phyloP scores from a whole-genome alignment of 1,140 invertebrate species.

The Meloidogyne floridensis region DNA sequence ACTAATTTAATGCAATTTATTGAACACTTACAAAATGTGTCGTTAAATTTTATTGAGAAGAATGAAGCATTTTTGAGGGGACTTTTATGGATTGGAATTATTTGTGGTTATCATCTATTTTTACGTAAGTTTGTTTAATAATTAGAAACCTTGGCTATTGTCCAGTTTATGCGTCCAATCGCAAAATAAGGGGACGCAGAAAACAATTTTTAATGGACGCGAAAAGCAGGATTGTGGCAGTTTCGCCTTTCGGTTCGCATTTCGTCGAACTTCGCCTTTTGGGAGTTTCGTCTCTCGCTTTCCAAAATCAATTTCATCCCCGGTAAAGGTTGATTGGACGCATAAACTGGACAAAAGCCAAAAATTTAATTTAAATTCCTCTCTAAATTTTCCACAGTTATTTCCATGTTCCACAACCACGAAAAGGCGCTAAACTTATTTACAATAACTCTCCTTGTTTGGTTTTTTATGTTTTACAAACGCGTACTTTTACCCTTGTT shows the following conservation, averaged over 20 bases:
- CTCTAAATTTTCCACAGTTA: not conserved
- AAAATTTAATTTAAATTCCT: not conserved
- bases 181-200: too few species aligned
- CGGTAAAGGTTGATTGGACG: not conserved
- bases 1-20: not conserved
- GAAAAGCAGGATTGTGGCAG: too few species aligned
- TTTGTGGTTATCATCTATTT: not conserved
- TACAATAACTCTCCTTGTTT: constrained; percentile 6
- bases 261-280: too few species aligned
- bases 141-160: too few species aligned
- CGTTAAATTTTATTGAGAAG: not conserved
- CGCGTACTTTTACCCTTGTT: constrained; percentile 16
- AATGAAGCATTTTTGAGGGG: not conserved
- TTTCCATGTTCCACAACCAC: constrained; percentile 15
- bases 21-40: not conserved
- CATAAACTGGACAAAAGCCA: too few species aligned
- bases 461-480: constrained; percentile 26
- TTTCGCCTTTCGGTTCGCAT: too few species aligned
- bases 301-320: too few species aligned
- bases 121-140: not conserved
- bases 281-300: too few species aligned
- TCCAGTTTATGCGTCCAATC: too few species aligned
- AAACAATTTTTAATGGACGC: too few species aligned
- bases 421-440: constrained; percentile 12
- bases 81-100: not conserved